A percentile compares a stretch with the other conserved stretches of the same genome.
Evolutionary conservation across 2,888 invertebrate genomes (phyloP).

Genomic region (Panopea generosa): DNA sequence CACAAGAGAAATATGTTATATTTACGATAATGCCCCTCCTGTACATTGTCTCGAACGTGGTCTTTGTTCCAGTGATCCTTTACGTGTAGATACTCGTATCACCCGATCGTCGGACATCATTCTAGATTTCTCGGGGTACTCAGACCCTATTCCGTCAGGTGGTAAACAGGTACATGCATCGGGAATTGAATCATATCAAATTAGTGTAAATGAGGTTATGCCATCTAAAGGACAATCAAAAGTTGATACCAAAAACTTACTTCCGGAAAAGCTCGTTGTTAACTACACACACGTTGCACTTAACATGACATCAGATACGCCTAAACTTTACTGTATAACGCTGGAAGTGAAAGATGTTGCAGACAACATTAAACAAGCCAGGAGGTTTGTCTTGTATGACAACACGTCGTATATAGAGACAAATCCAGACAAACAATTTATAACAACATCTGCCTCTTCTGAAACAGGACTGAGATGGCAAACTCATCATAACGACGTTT

Average conservation of each 20-base stretch:
- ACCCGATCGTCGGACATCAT: slow-evolving; percentile 30
- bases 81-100: slow-evolving; percentile 27
- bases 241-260: slow-evolving; percentile 4
- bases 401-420: slow-evolving; percentile 41
- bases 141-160: slow-evolving; percentile 51
- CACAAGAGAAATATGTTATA: slow-evolving; percentile 35
- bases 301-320: slow-evolving; percentile 8
- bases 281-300: not conserved
- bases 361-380: slow-evolving; percentile 41
- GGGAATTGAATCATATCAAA: slow-evolving; percentile 42
- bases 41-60: slow-evolving; percentile 32
- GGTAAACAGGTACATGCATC: slow-evolving; percentile 48
- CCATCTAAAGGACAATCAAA: not conserved
- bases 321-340: slow-evolving; percentile 48
- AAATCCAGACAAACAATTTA: slow-evolving; percentile 10
- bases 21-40: slow-evolving; percentile 38
- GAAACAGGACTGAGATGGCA: slow-evolving; percentile 60
- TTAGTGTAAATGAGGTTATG: slow-evolving; percentile 30
- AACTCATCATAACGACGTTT: slow-evolving; percentile 43
- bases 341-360: slow-evolving; percentile 53
- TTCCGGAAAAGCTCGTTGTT: not conserved
- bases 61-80: slow-evolving; percentile 41
- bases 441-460: slow-evolving; percentile 41
- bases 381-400: slow-evolving; percentile 59
- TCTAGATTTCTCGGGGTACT: slow-evolving; percentile 55